Evolutionary conservation across 2,888 invertebrate species (phyloP).

Genomic region (Ypsolopha sequella): DNA sequence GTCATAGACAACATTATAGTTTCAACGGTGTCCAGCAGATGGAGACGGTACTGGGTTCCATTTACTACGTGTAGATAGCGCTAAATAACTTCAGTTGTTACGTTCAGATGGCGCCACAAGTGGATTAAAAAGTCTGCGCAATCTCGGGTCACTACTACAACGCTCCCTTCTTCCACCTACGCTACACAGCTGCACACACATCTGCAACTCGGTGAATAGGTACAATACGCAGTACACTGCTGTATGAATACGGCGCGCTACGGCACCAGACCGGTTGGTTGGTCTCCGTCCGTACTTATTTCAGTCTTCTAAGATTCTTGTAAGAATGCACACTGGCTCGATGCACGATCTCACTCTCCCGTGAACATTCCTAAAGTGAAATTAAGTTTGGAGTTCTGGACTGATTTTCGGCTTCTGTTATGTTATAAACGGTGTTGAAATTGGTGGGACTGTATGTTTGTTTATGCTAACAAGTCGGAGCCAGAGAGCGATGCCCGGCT

Average conservation of each 20-base stretch:
- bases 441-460: background rate
- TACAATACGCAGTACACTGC: background rate
- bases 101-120: background rate
- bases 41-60: no score
- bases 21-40: no score
- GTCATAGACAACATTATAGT: no score
- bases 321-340: slow-evolving; percentile 2
- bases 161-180: background rate
- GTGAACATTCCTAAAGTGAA: slow-evolving; percentile 7
- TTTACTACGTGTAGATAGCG: no score
- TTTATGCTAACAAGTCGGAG: background rate
- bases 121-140: background rate
- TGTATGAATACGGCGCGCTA: background rate
- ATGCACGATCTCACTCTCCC: background rate
- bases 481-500: background rate
- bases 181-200: background rate
- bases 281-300: background rate
- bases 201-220: background rate
- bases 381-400: background rate
- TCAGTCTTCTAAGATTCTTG: slow-evolving; percentile 7
- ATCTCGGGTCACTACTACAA: background rate
- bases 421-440: background rate
- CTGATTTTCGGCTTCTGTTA: background rate
- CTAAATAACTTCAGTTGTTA: background rate
- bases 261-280: background rate